phyloP scores from a whole-genome alignment of 2,888 invertebrate species.

The Dorcus parallelipipedus region DNA sequence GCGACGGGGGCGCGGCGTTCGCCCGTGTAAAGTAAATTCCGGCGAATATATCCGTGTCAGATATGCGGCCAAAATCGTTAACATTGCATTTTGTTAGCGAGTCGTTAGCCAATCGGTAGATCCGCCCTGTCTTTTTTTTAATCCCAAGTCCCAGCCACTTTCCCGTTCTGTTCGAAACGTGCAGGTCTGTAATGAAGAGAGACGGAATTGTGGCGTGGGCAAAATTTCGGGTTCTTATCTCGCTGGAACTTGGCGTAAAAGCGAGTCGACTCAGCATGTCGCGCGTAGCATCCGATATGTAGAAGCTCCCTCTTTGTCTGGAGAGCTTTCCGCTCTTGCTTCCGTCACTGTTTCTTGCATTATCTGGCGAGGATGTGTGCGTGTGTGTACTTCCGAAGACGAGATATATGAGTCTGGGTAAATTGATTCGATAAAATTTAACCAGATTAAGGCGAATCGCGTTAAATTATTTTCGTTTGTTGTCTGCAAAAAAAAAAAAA shows the following conservation, averaged over 20 bases:
- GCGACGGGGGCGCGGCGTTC: background rate
- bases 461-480: no score
- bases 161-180: background rate
- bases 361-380: background rate
- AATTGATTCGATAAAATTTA: background rate
- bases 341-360: constrained; percentile 9
- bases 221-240: constrained; percentile 7
- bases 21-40: constrained; percentile 1
- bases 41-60: constrained; percentile 19
- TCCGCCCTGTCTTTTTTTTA: constrained; percentile 10
- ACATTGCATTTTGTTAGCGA: constrained; percentile 23
- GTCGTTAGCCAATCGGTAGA: constrained; percentile 14
- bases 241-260: background rate
- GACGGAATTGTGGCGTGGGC: constrained; percentile 1
- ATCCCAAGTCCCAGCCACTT: constrained; percentile 3
- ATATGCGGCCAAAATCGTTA: constrained; percentile 20
- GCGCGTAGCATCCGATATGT: constrained; percentile 18
- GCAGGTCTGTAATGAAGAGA: constrained; percentile 5
- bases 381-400: background rate
- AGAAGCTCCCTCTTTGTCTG: background rate
- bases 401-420: background rate
- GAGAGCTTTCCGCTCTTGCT: constrained; percentile 1
- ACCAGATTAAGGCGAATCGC: background rate
- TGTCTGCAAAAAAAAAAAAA: no score
- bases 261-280: constrained; percentile 21